Evolutionary conservation across 2,113 vertebrate genomes (phyloP).

Genomic region (Antigone vipio): DNA sequence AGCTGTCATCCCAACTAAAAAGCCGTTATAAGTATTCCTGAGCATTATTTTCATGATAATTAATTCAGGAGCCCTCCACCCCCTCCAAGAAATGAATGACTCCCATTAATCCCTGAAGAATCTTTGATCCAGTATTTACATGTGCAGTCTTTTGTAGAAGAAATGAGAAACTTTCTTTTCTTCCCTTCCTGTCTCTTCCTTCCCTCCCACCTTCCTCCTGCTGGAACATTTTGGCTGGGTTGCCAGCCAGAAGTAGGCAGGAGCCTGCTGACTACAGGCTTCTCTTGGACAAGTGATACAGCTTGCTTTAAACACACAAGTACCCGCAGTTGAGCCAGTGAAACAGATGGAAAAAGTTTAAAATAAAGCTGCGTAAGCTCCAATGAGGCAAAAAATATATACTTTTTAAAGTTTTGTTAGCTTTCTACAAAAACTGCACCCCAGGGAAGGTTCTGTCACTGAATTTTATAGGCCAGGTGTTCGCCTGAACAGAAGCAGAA

Average conservation of each 20-base stretch:
- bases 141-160: not conserved
- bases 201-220: not conserved
- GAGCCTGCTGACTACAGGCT: constrained; percentile 61
- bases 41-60: not conserved
- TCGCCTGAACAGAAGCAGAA: constrained; percentile 17
- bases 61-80: not conserved
- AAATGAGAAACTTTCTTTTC: not conserved
- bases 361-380: constrained; percentile 63
- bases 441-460: constrained; percentile 39
- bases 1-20: not conserved
- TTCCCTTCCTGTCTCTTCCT: not conserved
- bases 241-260: constrained; percentile 39
- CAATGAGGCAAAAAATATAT: constrained; percentile 46
- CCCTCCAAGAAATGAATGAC: not conserved
- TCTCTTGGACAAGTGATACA: constrained; percentile 40
- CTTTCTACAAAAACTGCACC: constrained; percentile 40
- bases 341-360: constrained; percentile 68
- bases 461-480: constrained; percentile 63
- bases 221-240: constrained; percentile 16
- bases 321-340: constrained; percentile 28
- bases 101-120: not conserved
- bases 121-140: not conserved
- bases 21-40: not conserved
- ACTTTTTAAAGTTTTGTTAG: constrained; percentile 41
- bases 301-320: constrained; percentile 50